phyloP scores from a whole-genome alignment of 2,113 vertebrate species.

The Meriones unguiculatus region DNA sequence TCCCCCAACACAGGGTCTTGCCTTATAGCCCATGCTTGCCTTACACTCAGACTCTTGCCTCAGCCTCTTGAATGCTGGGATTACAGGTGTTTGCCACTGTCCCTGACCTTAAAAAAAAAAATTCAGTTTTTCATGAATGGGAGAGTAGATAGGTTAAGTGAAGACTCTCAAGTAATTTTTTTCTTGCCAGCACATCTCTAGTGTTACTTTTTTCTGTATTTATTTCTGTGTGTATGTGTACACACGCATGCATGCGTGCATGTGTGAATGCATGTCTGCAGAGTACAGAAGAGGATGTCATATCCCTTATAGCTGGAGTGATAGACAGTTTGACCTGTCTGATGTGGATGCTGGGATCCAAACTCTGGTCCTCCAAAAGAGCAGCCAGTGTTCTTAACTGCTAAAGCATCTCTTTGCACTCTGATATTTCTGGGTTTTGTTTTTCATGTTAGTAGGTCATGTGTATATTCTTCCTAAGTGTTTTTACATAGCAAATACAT shows the following conservation, averaged over 20 bases:
- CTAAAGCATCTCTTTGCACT: not conserved
- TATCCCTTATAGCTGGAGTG: not conserved
- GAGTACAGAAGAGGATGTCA: not conserved
- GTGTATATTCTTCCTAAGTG: not conserved
- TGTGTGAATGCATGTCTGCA: not conserved
- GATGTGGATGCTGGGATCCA: not conserved
- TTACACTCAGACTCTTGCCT: not conserved
- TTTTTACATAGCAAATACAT: not conserved
- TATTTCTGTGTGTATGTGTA: not conserved
- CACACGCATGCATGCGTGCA: not conserved
- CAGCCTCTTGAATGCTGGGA: not conserved
- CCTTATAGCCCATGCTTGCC: not conserved
- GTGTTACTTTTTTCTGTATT: not conserved
- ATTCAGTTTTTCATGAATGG: not conserved
- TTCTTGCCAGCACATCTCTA: not conserved
- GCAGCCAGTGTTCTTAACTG: not conserved
- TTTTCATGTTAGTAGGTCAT: not conserved
- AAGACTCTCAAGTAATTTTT: constrained; percentile 20
- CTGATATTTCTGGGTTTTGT: not conserved
- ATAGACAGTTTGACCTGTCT: not conserved
- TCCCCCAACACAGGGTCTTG: not conserved
- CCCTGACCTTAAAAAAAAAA: not conserved
- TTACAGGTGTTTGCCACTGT: not conserved
- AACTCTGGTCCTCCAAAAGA: not conserved
- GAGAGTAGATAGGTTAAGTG: constrained; percentile 27